Conservation (phyloP, 37 sponge, comb jelly and placozoan species). For the Agelas oroides region DNA sequence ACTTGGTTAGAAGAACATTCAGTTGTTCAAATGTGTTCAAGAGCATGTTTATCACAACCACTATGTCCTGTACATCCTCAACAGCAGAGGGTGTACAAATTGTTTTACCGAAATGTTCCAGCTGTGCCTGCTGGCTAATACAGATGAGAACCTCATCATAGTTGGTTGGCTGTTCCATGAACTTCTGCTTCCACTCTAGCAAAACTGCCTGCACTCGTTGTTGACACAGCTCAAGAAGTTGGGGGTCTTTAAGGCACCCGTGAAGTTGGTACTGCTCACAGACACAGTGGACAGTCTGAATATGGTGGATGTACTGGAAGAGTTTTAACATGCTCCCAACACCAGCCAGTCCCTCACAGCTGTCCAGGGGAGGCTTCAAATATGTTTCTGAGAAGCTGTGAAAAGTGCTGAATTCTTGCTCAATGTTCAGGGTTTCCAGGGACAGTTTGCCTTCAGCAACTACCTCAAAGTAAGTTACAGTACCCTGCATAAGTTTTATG, state of each 20-base stretch:
- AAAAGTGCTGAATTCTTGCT: conserved; percentile 42
- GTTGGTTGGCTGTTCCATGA: conserved; percentile 21
- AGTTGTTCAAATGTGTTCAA: conserved; percentile 39
- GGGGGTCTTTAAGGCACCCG: conserved; percentile 44
- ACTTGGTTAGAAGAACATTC: conserved; percentile 40
- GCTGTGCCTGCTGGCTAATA: conserved; percentile 10
- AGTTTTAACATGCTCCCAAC: conserved; percentile 60
- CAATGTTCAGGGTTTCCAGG: conserved; percentile 41
- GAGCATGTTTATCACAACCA: conserved; percentile 18
- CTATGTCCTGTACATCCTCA: conserved; percentile 9
- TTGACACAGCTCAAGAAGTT: too few relatives aligned
- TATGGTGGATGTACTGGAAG: conserved; percentile 66
- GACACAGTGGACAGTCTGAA: conserved; percentile 55
- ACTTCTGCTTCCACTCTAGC: conserved; percentile 48
- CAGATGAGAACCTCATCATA: conserved; percentile 65
- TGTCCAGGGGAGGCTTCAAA: not conserved
- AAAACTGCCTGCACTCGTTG: conserved; percentile 38
- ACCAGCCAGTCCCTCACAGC: conserved; percentile 23
- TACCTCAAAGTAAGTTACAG: conserved; percentile 63
- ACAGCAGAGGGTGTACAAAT: conserved; percentile 32
- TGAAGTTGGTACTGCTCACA: conserved; percentile 58
- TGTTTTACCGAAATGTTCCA: conserved; percentile 34
- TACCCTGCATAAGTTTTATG: conserved; percentile 50
- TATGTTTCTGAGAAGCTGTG: not conserved
- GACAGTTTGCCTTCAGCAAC: conserved; percentile 51